A percentile compares a stretch with the other conserved stretches of the same genome.
These are phyloP conservation scores for Ricordea florida DNA, from an alignment of 92 coral and sea anemone genomes.

Conservation along the genomic window DNA sequence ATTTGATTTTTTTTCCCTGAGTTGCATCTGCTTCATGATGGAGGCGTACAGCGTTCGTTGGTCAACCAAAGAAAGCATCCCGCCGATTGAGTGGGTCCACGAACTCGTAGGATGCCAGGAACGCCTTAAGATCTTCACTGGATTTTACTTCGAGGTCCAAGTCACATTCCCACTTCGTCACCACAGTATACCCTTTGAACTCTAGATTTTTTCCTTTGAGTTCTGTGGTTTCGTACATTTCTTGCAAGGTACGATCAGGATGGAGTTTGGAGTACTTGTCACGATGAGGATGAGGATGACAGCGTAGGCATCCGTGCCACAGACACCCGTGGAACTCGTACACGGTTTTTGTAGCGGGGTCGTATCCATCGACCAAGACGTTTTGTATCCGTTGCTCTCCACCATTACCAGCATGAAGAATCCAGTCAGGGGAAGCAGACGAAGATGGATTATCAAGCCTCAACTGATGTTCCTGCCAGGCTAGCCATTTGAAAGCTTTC, in stretches of 20 bases:
- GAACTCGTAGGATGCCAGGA: not conserved
- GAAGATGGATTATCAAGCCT: not conserved
- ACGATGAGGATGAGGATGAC: too few relatives aligned
- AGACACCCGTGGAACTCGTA: slow-evolving; percentile 34
- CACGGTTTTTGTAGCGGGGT: not conserved
- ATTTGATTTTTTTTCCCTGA: not conserved
- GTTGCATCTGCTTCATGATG: not conserved
- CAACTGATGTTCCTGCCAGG: not conserved
- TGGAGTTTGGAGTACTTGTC: not conserved
- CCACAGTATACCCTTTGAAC: not conserved
- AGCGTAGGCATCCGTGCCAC: too few relatives aligned
- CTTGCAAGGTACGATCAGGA: not conserved
- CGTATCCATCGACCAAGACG: slow-evolving; percentile 14
- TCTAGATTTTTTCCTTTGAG: not conserved
- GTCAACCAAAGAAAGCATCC: not conserved
- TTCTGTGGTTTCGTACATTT: not conserved
- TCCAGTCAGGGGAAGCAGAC: not conserved
- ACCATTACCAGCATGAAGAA: not conserved
- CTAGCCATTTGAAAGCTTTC: not conserved
- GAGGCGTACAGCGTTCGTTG: not conserved
- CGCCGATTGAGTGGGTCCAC: not conserved
- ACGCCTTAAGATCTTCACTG: not conserved
- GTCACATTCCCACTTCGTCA: not conserved
- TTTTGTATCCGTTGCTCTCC: not conserved
- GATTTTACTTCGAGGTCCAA: not conserved